Conservation (phyloP, 2,113 vertebrate species). For the Eleginops maclovinus region DNA sequence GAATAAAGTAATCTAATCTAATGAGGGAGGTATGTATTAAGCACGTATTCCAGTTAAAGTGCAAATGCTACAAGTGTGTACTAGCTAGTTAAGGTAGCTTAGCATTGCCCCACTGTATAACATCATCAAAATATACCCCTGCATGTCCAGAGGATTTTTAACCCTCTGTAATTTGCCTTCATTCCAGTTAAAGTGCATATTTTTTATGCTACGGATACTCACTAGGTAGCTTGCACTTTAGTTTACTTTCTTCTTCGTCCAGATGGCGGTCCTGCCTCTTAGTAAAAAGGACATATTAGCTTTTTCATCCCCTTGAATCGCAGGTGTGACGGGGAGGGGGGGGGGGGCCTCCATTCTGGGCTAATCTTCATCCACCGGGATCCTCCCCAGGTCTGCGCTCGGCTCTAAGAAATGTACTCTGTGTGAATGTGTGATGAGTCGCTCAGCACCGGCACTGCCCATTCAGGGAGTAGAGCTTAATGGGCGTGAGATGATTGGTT, state of each 20-base stretch:
- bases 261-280: neutral
- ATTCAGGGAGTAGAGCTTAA: neutral
- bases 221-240: no score
- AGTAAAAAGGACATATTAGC: neutral
- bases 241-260: neutral
- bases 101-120: neutral
- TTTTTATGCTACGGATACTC: no score
- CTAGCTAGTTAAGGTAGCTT: neutral
- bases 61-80: neutral
- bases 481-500: neutral
- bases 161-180: no score
- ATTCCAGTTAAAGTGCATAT: no score
- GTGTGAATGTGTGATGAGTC: constrained; percentile 21
- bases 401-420: constrained; percentile 35
- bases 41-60: neutral
- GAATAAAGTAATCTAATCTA: no score
- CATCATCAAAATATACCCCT: neutral
- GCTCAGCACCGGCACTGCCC: no score
- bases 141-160: no score
- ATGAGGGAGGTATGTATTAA: neutral
- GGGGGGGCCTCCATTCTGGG: constrained; percentile 5
- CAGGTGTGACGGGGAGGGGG: constrained; percentile 6
- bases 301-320: neutral
- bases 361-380: constrained; percentile 29
- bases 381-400: constrained; percentile 4